phyloP scores from a whole-genome alignment of 1,140 invertebrate species.

The Latrodectus geometricus region DNA sequence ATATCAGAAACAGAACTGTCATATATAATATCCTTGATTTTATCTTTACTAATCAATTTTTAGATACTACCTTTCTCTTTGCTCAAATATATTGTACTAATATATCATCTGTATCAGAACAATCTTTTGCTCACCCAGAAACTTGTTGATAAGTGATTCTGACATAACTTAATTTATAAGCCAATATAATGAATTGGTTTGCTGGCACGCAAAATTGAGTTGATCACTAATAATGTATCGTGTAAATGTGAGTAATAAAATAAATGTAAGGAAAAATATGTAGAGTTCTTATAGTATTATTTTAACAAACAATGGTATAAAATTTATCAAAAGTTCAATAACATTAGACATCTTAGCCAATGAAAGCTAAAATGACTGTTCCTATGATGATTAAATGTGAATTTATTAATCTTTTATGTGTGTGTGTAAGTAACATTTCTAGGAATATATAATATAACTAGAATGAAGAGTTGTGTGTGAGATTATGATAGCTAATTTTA shows the following conservation, averaged over 20 bases:
- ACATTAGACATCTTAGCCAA: too few relatives aligned
- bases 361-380: too few relatives aligned
- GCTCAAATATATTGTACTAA: not conserved
- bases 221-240: not conserved
- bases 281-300: not conserved
- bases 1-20: too few relatives aligned
- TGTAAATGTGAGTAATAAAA: not conserved
- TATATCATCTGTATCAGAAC: not conserved
- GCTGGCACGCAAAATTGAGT: not conserved
- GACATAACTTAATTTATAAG: conserved; percentile 2
- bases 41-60: not conserved
- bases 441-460: too few relatives aligned
- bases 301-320: too few relatives aligned
- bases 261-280: not conserved
- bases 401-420: too few relatives aligned
- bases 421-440: too few relatives aligned
- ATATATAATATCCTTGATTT: too few relatives aligned
- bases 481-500: too few relatives aligned
- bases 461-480: too few relatives aligned
- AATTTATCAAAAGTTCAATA: too few relatives aligned
- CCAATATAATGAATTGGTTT: not conserved
- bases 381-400: too few relatives aligned
- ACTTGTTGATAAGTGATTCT: not conserved
- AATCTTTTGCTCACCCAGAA: not conserved
- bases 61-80: not conserved